phyloP scores from a whole-genome alignment of 2,113 vertebrate genomes.

The Ptychochromis oligacanthus region DNA sequence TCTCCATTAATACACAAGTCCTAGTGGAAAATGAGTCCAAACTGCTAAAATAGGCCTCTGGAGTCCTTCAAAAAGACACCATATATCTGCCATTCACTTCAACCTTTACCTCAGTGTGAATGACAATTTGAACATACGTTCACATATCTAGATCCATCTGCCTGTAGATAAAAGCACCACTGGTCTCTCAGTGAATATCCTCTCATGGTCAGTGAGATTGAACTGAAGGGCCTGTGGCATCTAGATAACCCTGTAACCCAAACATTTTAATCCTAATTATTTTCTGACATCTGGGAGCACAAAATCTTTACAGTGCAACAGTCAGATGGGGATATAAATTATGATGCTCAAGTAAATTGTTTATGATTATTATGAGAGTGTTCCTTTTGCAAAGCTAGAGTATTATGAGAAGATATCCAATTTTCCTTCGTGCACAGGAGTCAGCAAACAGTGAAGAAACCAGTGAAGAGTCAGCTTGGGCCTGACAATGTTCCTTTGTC shows the following conservation, averaged over 20 bases:
- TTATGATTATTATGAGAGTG: background rate
- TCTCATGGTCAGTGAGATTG: background rate
- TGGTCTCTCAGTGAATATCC: slow-evolving; percentile 4
- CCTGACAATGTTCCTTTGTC: slow-evolving; percentile 70
- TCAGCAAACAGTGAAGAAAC: slow-evolving; percentile 43
- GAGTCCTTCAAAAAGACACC: slow-evolving; percentile 36
- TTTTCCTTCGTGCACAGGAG: background rate
- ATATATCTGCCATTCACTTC: slow-evolving; percentile 34
- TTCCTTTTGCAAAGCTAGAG: background rate
- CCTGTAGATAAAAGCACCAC: slow-evolving; percentile 37
- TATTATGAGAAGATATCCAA: background rate
- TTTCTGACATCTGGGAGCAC: background rate
- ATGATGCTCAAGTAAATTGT: background rate
- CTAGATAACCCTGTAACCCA: background rate
- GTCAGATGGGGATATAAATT: too few species aligned
- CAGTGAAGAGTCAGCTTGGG: slow-evolving; percentile 30
- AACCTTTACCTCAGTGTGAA: slow-evolving; percentile 46
- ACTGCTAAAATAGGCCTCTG: slow-evolving; percentile 58
- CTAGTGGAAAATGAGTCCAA: slow-evolving; percentile 60
- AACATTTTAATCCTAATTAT: background rate
- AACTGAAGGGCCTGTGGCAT: background rate
- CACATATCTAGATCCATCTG: background rate
- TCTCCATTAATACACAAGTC: slow-evolving; percentile 56
- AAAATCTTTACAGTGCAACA: background rate
- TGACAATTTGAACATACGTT: slow-evolving; percentile 41